A percentile compares a stretch with the other conserved stretches of the same genome.
Conservation (phyloP, 2,888 invertebrate genomes). For the Lymantria monacha region DNA sequence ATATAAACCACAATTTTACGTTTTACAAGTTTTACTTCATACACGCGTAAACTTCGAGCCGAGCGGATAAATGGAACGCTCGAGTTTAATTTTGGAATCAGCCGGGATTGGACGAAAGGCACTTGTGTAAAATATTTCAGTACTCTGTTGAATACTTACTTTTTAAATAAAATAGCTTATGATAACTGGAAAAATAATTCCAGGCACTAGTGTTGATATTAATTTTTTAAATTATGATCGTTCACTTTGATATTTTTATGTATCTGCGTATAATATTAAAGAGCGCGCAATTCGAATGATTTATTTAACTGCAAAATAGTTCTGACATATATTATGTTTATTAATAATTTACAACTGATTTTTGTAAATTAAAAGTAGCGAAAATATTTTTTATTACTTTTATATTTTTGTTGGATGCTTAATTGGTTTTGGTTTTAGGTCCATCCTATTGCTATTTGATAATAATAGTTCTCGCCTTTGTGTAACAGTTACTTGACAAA, state of each 20-base stretch:
- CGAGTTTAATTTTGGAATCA: slow-evolving; percentile 75
- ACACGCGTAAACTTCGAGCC: slow-evolving; percentile 56
- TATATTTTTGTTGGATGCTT: too few species aligned
- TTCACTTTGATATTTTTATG: slow-evolving; percentile 9
- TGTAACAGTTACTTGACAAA: too few species aligned
- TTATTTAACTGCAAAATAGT: neutral
- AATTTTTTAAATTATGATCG: slow-evolving; percentile 8
- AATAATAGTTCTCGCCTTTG: too few species aligned
- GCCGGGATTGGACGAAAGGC: slow-evolving; percentile 61
- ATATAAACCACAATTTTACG: slow-evolving; percentile 32
- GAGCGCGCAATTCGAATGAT: slow-evolving; percentile 29
- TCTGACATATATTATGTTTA: too few species aligned
- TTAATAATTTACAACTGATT: too few species aligned
- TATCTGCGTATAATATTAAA: neutral
- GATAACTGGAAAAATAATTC: slow-evolving; percentile 10
- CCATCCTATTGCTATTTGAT: too few species aligned
- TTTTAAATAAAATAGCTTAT: slow-evolving; percentile 11
- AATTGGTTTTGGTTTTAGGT: too few species aligned
- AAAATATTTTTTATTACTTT: too few species aligned
- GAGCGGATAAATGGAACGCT: slow-evolving; percentile 65
- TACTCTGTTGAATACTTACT: slow-evolving; percentile 42
- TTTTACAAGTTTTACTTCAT: slow-evolving; percentile 61
- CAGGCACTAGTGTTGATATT: slow-evolving; percentile 7
- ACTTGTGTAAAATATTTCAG: slow-evolving; percentile 46
- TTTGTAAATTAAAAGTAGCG: too few species aligned